Conservation (phyloP, 2,888 invertebrate genomes). For the Ophion ellenae region DNA sequence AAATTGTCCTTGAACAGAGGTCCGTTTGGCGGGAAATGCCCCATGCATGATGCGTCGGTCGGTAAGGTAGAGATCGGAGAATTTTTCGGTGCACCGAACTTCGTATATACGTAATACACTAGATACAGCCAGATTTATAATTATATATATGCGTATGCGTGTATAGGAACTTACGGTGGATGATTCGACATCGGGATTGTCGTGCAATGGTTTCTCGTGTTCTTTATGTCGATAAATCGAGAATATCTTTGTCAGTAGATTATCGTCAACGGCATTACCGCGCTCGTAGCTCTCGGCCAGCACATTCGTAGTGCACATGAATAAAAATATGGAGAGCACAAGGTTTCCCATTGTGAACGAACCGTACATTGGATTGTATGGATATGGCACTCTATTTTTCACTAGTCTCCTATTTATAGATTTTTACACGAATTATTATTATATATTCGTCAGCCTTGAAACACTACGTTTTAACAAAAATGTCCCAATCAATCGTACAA, state of each 20-base stretch:
- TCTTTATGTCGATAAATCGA: not conserved
- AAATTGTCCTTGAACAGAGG: no score
- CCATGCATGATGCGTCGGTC: not conserved
- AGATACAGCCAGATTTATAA: constrained; percentile 6
- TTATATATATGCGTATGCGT: not conserved
- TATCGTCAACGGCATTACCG: constrained; percentile 45
- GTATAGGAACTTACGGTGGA: constrained; percentile 73
- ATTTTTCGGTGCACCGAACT: not conserved
- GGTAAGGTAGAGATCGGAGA: not conserved
- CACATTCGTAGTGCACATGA: constrained; percentile 23
- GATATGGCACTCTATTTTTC: not conserved
- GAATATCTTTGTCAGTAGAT: constrained; percentile 25
- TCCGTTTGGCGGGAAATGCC: no score
- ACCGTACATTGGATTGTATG: not conserved
- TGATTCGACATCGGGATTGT: constrained; percentile 75
- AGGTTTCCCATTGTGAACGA: constrained; percentile 21
- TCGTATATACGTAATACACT: not conserved
- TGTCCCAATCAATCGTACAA: not conserved
- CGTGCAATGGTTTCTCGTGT: constrained; percentile 68
- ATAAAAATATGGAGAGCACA: not conserved
- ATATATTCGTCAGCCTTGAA: not conserved
- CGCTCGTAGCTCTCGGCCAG: constrained; percentile 24
- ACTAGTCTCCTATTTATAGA: not conserved
- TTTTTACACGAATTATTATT: not conserved
- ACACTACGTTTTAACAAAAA: not conserved